Percentiles rank a stretch among this genome's conserved stretches.
Conservation (phyloP, 23 tunicate species). For the Halocynthia aurantium region DNA sequence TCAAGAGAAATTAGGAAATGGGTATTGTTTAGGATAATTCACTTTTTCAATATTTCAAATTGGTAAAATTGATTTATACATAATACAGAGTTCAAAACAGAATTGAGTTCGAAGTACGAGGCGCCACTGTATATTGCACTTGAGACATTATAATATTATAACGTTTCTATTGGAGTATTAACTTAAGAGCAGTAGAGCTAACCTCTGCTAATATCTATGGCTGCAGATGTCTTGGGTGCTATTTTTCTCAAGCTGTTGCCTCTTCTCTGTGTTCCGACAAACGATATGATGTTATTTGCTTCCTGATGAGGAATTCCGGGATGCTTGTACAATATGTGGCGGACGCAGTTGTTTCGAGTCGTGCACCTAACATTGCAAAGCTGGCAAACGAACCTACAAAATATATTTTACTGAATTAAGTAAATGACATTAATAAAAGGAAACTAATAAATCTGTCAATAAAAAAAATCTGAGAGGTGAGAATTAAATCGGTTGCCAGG, state of each 20-base stretch:
- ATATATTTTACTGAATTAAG: neutral
- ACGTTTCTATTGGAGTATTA: neutral
- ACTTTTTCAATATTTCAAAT: too few relatives aligned
- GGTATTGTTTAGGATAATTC: too few relatives aligned
- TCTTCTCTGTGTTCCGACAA: slow-evolving; percentile 2
- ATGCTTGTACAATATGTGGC: slow-evolving; percentile 75
- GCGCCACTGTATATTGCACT: too few relatives aligned
- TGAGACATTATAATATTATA: too few relatives aligned
- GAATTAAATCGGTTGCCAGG: neutral
- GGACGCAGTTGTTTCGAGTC: slow-evolving; percentile 68
- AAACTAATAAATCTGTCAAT: too few relatives aligned
- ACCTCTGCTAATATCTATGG: slow-evolving; percentile 24
- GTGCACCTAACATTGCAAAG: slow-evolving; percentile 62
- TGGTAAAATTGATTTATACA: too few relatives aligned
- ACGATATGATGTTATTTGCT: slow-evolving; percentile 48
- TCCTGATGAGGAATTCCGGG: slow-evolving; percentile 39
- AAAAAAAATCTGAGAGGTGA: too few relatives aligned
- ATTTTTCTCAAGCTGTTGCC: neutral
- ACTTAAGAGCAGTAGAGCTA: neutral
- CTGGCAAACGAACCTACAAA: slow-evolving; percentile 57
- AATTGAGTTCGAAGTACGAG: too few relatives aligned
- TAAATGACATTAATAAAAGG: neutral
- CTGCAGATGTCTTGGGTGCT: neutral
- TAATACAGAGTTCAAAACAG: too few relatives aligned
- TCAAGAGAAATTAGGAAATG: too few relatives aligned